Conservation (phyloP, 1,140 invertebrate genomes). For the Diprion similis region DNA sequence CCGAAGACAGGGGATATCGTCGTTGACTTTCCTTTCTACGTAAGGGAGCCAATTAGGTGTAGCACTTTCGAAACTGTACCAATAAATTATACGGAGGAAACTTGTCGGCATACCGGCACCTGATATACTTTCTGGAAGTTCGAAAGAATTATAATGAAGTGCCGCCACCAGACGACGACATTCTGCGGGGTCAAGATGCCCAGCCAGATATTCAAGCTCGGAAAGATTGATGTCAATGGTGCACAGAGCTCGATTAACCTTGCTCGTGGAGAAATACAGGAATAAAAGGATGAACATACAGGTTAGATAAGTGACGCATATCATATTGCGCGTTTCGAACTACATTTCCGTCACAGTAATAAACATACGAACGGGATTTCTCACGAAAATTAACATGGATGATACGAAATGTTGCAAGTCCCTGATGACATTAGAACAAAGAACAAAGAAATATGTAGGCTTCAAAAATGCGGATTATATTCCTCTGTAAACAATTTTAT, state of each 20-base stretch:
- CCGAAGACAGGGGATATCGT: constrained; percentile 62
- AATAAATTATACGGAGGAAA: background rate
- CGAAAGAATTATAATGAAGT: constrained; percentile 62
- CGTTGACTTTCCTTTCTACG: constrained; percentile 56
- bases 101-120: constrained; percentile 51
- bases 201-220: constrained; percentile 65
- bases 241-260: constrained; percentile 20
- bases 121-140: constrained; percentile 57
- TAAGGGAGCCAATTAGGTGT: background rate
- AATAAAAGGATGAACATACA: too few relatives aligned
- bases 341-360: too few relatives aligned
- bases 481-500: too few relatives aligned
- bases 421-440: too few relatives aligned
- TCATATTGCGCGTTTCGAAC: too few relatives aligned
- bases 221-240: constrained; percentile 66
- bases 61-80: background rate
- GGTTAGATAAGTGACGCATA: too few relatives aligned
- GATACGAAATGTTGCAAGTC: too few relatives aligned
- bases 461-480: too few relatives aligned
- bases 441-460: too few relatives aligned
- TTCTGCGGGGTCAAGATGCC: constrained; percentile 61
- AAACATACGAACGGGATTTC: too few relatives aligned
- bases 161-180: constrained; percentile 65
- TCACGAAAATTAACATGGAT: too few relatives aligned
- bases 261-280: background rate